Percentiles rank a stretch among this genome's conserved stretches.
phyloP scores from a whole-genome alignment of 2,797 vertebrate species.

The Graptemys geographica region DNA sequence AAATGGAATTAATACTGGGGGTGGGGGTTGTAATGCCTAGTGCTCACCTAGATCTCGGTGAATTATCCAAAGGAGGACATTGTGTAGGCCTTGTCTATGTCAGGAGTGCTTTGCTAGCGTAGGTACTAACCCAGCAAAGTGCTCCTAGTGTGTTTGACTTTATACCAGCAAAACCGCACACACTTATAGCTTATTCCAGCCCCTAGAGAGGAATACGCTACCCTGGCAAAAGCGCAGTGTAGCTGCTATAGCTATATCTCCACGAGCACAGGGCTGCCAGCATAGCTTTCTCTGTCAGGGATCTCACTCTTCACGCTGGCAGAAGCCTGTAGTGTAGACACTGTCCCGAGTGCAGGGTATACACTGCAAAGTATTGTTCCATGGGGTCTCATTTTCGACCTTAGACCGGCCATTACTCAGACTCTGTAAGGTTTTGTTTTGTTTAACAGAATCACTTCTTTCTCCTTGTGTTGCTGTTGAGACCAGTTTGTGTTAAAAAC shows the following conservation, averaged over 20 bases:
- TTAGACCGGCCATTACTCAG: background rate
- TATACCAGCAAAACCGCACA: background rate
- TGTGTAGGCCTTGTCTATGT: background rate
- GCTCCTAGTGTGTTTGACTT: background rate
- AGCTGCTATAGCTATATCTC: background rate
- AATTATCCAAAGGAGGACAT: background rate
- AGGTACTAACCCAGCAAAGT: background rate
- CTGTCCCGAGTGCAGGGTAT: background rate
- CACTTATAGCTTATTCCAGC: background rate
- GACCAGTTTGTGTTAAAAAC: rapidly evolving
- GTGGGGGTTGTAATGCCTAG: rapidly evolving
- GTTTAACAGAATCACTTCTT: background rate
- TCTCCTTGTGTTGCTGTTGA: rapidly evolving
- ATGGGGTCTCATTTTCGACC: too few relatives aligned
- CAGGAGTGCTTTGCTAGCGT: background rate
- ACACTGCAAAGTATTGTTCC: background rate
- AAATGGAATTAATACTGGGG: rapidly evolving
- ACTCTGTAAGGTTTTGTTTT: background rate
- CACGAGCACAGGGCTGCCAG: background rate
- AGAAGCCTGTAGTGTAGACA: background rate
- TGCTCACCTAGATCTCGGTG: rapidly evolving
- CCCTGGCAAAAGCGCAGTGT: background rate
- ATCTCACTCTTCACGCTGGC: background rate
- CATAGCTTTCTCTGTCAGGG: background rate
- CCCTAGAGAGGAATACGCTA: background rate